Conservation (phyloP, 2,888 invertebrate genomes). For the Acheta domesticus region DNA sequence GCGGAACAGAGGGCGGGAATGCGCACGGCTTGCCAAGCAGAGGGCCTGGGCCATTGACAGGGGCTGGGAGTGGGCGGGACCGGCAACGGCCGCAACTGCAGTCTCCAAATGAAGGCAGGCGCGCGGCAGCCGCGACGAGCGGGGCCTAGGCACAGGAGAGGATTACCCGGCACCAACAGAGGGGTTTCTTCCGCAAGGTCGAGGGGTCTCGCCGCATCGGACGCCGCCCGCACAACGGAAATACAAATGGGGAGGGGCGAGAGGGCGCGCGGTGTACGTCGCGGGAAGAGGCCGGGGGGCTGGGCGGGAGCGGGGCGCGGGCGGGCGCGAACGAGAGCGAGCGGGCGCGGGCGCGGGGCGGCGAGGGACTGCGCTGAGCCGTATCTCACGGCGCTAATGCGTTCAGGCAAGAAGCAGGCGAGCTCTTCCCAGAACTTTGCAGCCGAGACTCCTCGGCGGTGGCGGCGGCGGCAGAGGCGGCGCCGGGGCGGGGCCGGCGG, state of each 20-base stretch:
- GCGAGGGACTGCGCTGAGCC: background rate
- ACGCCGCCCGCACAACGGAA: background rate
- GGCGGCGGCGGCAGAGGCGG: background rate
- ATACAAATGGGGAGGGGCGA: background rate
- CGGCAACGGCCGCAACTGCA: background rate
- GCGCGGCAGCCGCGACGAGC: background rate
- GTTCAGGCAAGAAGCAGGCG: constrained; percentile 18
- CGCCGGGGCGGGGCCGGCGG: background rate
- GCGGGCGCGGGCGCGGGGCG: background rate
- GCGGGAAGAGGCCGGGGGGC: background rate
- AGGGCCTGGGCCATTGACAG: too few relatives aligned
- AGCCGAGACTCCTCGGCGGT: background rate
- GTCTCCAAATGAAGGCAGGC: background rate
- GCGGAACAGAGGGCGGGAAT: too few relatives aligned
- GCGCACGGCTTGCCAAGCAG: too few relatives aligned
- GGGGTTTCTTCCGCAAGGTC: background rate
- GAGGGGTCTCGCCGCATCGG: constrained; percentile 2
- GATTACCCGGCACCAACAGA: background rate
- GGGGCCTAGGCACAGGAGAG: background rate
- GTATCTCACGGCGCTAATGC: constrained; percentile 10
- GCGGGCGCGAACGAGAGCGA: background rate
- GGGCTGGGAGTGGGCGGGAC: background rate
- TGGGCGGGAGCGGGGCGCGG: background rate
- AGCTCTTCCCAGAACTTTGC: constrained; percentile 18
- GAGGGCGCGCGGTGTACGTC: background rate